phyloP scores from a whole-genome alignment of 2,797 vertebrate species.

The Microctenopoma lineatum region DNA sequence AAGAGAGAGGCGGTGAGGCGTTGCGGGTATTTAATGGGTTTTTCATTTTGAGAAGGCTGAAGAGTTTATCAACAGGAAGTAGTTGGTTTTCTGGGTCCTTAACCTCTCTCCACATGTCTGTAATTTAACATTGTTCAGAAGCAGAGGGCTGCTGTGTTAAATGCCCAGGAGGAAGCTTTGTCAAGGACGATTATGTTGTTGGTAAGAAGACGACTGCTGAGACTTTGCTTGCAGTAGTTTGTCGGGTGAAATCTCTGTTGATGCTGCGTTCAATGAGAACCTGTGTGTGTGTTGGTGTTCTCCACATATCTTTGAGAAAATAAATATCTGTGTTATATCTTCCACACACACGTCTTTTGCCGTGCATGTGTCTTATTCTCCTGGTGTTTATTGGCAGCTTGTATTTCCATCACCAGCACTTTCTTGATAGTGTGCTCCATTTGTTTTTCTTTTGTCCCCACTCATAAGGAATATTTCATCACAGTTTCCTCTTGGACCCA shows the following conservation, averaged over 20 bases:
- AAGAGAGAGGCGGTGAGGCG: slow-evolving; percentile 56
- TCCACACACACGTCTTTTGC: background rate
- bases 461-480: too few relatives aligned
- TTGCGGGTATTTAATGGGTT: slow-evolving; percentile 64
- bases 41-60: slow-evolving; percentile 57
- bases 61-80: slow-evolving; percentile 48
- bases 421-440: too few relatives aligned
- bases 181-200: slow-evolving; percentile 18
- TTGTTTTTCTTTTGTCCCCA: too few relatives aligned
- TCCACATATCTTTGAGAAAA: slow-evolving; percentile 2
- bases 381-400: too few relatives aligned
- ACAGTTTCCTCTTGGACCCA: too few relatives aligned
- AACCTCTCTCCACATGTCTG: slow-evolving; percentile 41
- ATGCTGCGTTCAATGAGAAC: slow-evolving; percentile 16
- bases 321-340: background rate
- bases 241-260: slow-evolving; percentile 17
- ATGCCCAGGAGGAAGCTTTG: slow-evolving; percentile 25
- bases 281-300: too few relatives aligned
- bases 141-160: slow-evolving; percentile 19
- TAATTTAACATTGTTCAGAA: slow-evolving; percentile 43
- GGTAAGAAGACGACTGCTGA: slow-evolving; percentile 9
- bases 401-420: too few relatives aligned
- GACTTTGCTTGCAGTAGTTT: slow-evolving; percentile 13
- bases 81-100: slow-evolving; percentile 41
- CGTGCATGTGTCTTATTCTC: too few relatives aligned